Percentiles rank a stretch among this genome's conserved stretches.
These are phyloP conservation scores for Chrysomallon squamiferum DNA, from an alignment of 1,140 invertebrate genomes.

Conservation along the genomic window DNA sequence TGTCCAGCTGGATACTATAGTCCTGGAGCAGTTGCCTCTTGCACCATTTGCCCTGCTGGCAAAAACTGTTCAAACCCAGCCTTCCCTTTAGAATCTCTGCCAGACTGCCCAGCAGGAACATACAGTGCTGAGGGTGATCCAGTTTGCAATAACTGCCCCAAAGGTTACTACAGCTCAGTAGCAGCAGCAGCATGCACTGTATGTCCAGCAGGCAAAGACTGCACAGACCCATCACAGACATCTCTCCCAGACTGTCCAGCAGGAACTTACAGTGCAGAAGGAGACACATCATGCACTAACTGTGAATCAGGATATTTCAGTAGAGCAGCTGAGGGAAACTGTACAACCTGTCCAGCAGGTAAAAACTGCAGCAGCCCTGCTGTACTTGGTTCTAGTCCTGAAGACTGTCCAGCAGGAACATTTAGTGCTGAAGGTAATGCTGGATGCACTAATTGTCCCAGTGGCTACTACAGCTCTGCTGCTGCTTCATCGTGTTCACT, in stretches of 20 bases:
- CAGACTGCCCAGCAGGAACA: slow-evolving; percentile 1
- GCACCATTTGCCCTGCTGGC: slow-evolving; percentile 38
- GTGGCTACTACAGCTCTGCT: slow-evolving; percentile 22
- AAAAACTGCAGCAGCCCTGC: slow-evolving; percentile 14
- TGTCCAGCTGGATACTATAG: slow-evolving; percentile 25
- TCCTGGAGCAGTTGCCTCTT: slow-evolving; percentile 22
- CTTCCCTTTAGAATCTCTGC: not conserved
- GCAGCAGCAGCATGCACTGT: slow-evolving; percentile 32
- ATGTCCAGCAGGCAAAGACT: slow-evolving; percentile 49
- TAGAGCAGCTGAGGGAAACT: slow-evolving; percentile 12
- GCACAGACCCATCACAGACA: slow-evolving; percentile 42
- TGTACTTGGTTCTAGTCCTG: slow-evolving; percentile 1
- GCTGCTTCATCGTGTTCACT: slow-evolving; percentile 28
- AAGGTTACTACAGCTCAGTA: slow-evolving; percentile 45
- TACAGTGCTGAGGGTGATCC: slow-evolving; percentile 11
- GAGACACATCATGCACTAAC: slow-evolving; percentile 27
- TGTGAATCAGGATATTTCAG: slow-evolving; percentile 36
- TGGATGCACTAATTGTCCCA: slow-evolving; percentile 16
- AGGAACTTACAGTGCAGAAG: slow-evolving; percentile 41
- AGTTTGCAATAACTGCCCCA: slow-evolving; percentile 36
- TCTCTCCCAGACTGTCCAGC: slow-evolving; percentile 38
- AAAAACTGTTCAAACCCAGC: slow-evolving; percentile 9
- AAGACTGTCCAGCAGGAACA: slow-evolving; percentile 22
- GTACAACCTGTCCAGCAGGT: slow-evolving; percentile 25
- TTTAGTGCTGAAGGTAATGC: slow-evolving; percentile 12